Base-by-base conservation (phyloP, 2,113 vertebrate species). In the Carettochelys insculpta region DNA sequence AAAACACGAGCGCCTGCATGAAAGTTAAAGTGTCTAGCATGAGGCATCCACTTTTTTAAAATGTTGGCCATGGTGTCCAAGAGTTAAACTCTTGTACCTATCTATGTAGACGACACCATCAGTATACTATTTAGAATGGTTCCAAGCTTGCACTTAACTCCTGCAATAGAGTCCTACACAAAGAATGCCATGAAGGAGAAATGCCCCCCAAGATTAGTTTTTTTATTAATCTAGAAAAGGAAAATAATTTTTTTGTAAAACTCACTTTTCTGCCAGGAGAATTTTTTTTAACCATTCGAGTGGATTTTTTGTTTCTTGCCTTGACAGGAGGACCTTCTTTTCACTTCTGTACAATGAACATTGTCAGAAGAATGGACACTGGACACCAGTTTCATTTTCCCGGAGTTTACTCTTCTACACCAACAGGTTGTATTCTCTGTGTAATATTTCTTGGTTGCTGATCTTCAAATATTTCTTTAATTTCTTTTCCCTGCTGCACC, bases 401-500 rank as follows among this genome's bases (percentile, higher is more conserved):
- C 92, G 31, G 73, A 84, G 25, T 83, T 97, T 94, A 92, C 51
- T 22, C 86, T 96, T 90, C 95, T 83, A 86, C 50, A 91, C 78
- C 90, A 83, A 92, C 85, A 83, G 89, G 92, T 95, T 96, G 97
- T 95, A 86, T 89, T 97, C 94, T 96, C 93, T 95, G 87, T 54
- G 5, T 94, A 95, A 96, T 94, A 95, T 96, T 96, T 90, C 91
- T 91, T 45, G 92, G 80, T 94, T 94, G 85, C 87, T 95, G 96
- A 97, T 94, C 97, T 97, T 97, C 94, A 96, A 97, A 96, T 94
- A 94, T 92, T 96, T 95, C 96, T 96, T 97, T 96, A 96, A 97
- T 97, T 97, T 97, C 95, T 95, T 82, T 94, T 93, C 93, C 83
- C 71, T 95, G 85, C 90, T 93, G 77, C 93, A 97, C 86, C 91